Evolutionary conservation across 2,888 invertebrate genomes (phyloP), one percentile per base, ranked within the genome.

Genomic region (Andrena marginata): DNA sequence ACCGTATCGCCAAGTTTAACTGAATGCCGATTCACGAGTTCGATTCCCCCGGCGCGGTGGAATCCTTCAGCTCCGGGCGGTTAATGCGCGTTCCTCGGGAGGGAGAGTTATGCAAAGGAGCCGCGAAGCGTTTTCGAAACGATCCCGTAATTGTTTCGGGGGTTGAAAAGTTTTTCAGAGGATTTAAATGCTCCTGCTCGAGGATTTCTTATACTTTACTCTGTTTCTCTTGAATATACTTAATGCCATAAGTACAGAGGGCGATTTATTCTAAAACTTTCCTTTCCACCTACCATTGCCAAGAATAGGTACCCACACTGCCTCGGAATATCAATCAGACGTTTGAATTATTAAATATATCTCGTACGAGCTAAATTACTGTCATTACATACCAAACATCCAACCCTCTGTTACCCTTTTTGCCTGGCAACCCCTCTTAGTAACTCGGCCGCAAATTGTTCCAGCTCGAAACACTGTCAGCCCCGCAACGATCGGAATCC

Each of bases 1-100:
- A 72, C 62, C 67, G 80, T 72, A 82, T 76, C 82, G 69, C 82
- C 35, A 54, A 73, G 70, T 82, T 76, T 64, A 71, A 71, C 63
- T 6, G 74, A 75, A 77, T 79, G 69, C 75, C 80, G 72, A 81
- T 76, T 64, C 76, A 51, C 51, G 51, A 31, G 62, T 72, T 77
- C 72, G 76, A 82, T 76, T 77, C 71, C 42, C 35, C 56, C 20
- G 31, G 20, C 42, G 42, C 51, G 42, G 1, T 8, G 35, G 33
- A 67, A 76, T 71, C 62, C 35, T 63, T 69, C 69, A 31, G 8
- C 59, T n/a, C n/a, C 56, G 31, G 16, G 35, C 26, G 62, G 26
- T 72, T 80, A 65, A 80, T 72, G 80, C 51, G 65, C 48, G 59
- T 29, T 48, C 26, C 23, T 10, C n/a, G 4, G n/a, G n/a, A 26